Percentiles rank a stretch among this genome's conserved stretches.
phyloP scores from a whole-genome alignment of 2,797 vertebrate genomes.

The Sorex maritimensis region DNA sequence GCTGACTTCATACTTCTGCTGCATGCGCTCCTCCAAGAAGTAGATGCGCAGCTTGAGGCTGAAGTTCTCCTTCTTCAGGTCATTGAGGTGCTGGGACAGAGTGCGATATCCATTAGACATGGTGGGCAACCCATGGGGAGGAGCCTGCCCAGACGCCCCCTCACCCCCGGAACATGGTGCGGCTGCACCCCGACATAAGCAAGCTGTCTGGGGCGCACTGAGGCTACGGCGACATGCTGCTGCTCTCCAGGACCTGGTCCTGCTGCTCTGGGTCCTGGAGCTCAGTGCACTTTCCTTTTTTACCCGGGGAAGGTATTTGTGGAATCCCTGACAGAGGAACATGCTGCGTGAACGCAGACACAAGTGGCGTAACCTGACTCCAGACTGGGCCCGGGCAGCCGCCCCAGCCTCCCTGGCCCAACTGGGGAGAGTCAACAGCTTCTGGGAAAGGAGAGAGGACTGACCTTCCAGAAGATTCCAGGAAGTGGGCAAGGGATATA shows the following conservation, averaged over 20 bases:
- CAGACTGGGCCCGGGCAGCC: slow-evolving; percentile 66
- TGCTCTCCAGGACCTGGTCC: slow-evolving; percentile 49
- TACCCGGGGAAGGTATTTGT: slow-evolving; percentile 93
- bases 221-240: slow-evolving; percentile 79
- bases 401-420: slow-evolving; percentile 70
- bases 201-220: neutral
- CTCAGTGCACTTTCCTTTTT: slow-evolving; percentile 91
- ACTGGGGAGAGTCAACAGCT: slow-evolving; percentile 72
- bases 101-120: slow-evolving; percentile 98
- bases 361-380: slow-evolving; percentile 91
- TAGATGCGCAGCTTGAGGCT: slow-evolving; percentile 99
- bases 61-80: slow-evolving; percentile 99
- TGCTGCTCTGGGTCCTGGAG: slow-evolving; percentile 76
- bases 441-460: slow-evolving; percentile 48
- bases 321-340: slow-evolving; percentile 92
- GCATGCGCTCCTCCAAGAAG: slow-evolving; percentile 98
- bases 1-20: slow-evolving; percentile 96
- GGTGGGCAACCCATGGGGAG: slow-evolving; percentile 91
- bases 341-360: slow-evolving; percentile 88
- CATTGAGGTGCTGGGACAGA: slow-evolving; percentile 98
- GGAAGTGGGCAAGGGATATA: slow-evolving; percentile 44
- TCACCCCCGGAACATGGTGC: slow-evolving; percentile 85
- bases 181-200: slow-evolving; percentile 65
- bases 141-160: slow-evolving; percentile 88
- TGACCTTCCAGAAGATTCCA: slow-evolving; percentile 49